Conservation (phyloP, 2,888 invertebrate genomes). For the Euproctis similis region DNA sequence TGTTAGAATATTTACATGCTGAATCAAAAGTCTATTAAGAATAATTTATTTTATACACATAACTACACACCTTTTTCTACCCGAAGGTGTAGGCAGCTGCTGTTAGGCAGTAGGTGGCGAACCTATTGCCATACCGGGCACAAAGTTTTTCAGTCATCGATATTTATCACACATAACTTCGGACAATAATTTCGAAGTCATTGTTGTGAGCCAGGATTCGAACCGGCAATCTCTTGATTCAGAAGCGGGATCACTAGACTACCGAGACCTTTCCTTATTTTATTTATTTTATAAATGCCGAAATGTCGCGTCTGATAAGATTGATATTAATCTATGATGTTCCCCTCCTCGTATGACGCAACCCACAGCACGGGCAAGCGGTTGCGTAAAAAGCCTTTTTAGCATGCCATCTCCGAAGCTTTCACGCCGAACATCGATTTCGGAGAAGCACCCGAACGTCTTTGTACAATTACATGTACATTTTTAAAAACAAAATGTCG, state of each 20-base stretch:
- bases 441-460: conserved; percentile 52
- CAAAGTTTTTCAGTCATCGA: no score
- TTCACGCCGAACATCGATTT: conserved; percentile 54
- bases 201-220: no score
- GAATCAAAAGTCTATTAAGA: neutral
- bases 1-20: neutral
- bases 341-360: conserved; percentile 40
- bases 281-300: no score
- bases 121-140: no score
- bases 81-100: no score
- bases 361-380: conserved; percentile 31
- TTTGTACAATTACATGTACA: conserved; percentile 40
- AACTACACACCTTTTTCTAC: no score
- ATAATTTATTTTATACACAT: neutral
- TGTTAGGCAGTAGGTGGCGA: no score
- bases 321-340: conserved; percentile 44
- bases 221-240: no score
- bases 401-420: conserved; percentile 64
- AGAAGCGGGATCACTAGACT: no score
- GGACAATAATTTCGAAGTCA: no score
- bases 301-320: conserved; percentile 28
- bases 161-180: no score
- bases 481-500: conserved; percentile 17
- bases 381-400: conserved; percentile 67
- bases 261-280: neutral